phyloP scores from a whole-genome alignment of 2,113 vertebrate genomes.

The Oxyura jamaicensis region DNA sequence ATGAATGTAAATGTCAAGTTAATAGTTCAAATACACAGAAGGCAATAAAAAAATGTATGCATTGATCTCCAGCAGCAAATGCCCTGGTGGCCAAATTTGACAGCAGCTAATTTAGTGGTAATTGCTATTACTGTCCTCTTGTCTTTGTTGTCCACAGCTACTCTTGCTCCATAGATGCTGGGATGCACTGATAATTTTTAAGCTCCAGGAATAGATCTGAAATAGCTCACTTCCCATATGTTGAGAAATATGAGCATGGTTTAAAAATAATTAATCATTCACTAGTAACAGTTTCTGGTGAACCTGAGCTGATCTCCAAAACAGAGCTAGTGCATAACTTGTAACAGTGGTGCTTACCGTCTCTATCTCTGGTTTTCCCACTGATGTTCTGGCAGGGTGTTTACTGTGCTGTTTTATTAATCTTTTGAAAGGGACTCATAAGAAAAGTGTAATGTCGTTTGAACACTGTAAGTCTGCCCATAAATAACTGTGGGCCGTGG shows the following conservation, averaged over 20 bases:
- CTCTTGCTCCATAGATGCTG: neutral
- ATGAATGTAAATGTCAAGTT: constrained; percentile 21
- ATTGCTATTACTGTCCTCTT: constrained; percentile 16
- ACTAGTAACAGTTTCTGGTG: neutral
- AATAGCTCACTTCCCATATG: neutral
- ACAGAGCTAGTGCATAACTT: neutral
- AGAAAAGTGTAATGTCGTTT: neutral
- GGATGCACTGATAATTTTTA: neutral
- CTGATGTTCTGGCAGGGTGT: neutral
- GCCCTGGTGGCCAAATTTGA: neutral
- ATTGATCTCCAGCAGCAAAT: neutral
- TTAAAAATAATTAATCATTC: neutral
- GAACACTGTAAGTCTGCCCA: neutral
- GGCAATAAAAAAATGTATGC: neutral
- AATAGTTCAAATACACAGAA: neutral
- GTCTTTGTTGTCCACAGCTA: constrained; percentile 13
- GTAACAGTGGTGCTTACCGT: neutral
- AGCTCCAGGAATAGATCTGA: neutral
- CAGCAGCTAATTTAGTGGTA: constrained; percentile 45
- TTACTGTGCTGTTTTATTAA: neutral
- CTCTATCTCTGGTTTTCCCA: neutral
- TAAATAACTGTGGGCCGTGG: neutral
- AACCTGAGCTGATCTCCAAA: neutral
- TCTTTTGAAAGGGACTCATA: neutral
- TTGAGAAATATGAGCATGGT: neutral